Percentiles rank a stretch among this genome's conserved stretches.
These are phyloP conservation scores for Diacarnus erythraeanus DNA, from an alignment of 37 sponge, comb jelly and placozoan genomes.

Conservation along the genomic window DNA sequence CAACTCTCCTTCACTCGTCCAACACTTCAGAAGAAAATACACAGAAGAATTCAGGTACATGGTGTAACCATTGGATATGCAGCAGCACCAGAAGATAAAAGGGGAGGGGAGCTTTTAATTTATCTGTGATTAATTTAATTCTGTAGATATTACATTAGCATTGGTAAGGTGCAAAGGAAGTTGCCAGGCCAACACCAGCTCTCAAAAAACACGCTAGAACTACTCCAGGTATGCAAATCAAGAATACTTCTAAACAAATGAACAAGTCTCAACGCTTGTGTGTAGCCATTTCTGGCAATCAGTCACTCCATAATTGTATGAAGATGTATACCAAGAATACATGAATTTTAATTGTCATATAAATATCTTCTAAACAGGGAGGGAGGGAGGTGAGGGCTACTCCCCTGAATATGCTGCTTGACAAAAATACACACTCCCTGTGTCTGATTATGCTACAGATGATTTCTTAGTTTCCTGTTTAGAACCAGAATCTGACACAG, in stretches of 20 bases:
- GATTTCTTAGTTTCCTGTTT: neutral
- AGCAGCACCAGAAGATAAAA: no score
- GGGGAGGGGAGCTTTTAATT: neutral
- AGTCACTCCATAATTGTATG: neutral
- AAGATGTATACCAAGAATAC: no score
- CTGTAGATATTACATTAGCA: slow-evolving; percentile 35
- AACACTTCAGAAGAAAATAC: slow-evolving; percentile 16
- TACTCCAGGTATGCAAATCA: slow-evolving; percentile 24
- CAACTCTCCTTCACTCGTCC: slow-evolving; percentile 11
- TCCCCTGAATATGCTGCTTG: no score
- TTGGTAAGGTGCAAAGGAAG: neutral
- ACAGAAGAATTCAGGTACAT: slow-evolving; percentile 43
- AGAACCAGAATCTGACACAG: neutral
- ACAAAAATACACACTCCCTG: neutral
- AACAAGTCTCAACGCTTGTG: neutral
- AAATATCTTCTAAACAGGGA: no score
- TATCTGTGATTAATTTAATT: no score
- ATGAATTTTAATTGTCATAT: no score
- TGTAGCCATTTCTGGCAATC: neutral
- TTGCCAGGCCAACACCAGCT: slow-evolving; percentile 2
- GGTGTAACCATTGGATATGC: neutral
- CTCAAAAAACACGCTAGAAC: slow-evolving; percentile 9
- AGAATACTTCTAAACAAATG: neutral
- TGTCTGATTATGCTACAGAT: no score
- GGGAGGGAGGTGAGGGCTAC: no score